Evolutionary conservation across 2,888 invertebrate genomes (phyloP), one percentile per base, ranked within the genome.

Genomic region (Phaedon cochleariae): DNA sequence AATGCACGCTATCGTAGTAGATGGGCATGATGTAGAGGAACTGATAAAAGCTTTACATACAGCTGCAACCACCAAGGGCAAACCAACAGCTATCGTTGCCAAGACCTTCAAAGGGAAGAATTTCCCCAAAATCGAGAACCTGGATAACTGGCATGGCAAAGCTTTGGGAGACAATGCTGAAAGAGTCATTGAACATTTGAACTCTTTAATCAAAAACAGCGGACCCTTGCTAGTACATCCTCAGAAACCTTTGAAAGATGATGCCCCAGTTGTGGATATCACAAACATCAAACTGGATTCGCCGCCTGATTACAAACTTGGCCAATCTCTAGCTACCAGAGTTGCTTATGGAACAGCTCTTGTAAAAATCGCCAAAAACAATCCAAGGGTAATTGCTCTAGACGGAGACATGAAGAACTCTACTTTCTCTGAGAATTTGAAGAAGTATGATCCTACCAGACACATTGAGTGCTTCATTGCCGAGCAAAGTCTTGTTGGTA

Each of bases 381-480:
- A 91, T 80, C 82, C 87, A 72, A 90, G 96, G 65, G 96, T 99
- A 18, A 91, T 99, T 76, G 97, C 96, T 55, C 83, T 99, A 76
- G 98, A 99, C 82, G 98, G 96, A 21, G 99, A 99, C 83, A 98
- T 97, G 73, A 99, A 98, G 85, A 99, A 99, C 85, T 99, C 98
- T 0, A 99, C 99, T 0, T 99, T 90, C 85, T 93, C 98, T 15
- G 96, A 96, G 76, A 96, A 94, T 81, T 89, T 98, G 70, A 93
- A 92, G 82, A 89, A 92, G 74, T 90, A 85, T 26, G 86, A 86
- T 76, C 87, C 91, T 1, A 86, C 86, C 58, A 90, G 95, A 72
- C 97, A 94, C 85, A 90, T 99, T 74, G 99, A 99, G 85, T 98
- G 99, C 83, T 99, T 94, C 86, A 99, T 99, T 80, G 99, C 99